phyloP scores from a whole-genome alignment of 2,113 vertebrate genomes.

The Falco punctatus region DNA sequence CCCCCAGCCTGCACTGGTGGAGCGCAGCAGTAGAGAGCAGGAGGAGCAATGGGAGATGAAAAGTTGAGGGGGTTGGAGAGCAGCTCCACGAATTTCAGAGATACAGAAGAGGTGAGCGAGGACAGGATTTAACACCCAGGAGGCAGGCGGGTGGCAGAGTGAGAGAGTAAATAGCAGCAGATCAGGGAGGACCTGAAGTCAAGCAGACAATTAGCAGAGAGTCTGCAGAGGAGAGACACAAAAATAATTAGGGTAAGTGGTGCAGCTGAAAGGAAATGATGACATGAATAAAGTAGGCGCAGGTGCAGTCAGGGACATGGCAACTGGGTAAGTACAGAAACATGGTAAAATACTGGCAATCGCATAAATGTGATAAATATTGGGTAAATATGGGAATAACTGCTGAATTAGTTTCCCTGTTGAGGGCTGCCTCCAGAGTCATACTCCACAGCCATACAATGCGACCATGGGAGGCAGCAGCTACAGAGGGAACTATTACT shows the following conservation, averaged over 20 bases:
- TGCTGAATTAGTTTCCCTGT: background rate
- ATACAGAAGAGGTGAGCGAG: background rate
- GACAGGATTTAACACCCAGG: background rate
- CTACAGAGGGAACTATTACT: background rate
- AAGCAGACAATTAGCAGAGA: conserved; percentile 30
- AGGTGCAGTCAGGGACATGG: background rate
- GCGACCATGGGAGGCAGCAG: background rate
- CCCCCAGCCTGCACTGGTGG: background rate
- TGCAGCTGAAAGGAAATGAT: conserved; percentile 25
- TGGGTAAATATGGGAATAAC: background rate
- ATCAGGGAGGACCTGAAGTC: conserved; percentile 12
- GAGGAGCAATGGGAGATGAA: background rate
- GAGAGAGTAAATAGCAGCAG: background rate
- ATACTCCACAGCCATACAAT: background rate
- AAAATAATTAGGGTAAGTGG: conserved; percentile 42
- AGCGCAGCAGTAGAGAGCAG: background rate
- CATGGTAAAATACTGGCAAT: background rate
- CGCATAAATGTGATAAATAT: background rate
- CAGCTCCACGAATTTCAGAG: background rate
- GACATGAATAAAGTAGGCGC: background rate
- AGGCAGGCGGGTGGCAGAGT: background rate
- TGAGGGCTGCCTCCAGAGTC: background rate
- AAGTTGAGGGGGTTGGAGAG: background rate
- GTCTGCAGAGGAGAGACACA: conserved; percentile 29
- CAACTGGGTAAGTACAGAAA: background rate